Percentiles rank a stretch among this genome's conserved stretches.
Evolutionary conservation across 2,797 vertebrate species (phyloP).

Genomic region (Merluccius polli): DNA sequence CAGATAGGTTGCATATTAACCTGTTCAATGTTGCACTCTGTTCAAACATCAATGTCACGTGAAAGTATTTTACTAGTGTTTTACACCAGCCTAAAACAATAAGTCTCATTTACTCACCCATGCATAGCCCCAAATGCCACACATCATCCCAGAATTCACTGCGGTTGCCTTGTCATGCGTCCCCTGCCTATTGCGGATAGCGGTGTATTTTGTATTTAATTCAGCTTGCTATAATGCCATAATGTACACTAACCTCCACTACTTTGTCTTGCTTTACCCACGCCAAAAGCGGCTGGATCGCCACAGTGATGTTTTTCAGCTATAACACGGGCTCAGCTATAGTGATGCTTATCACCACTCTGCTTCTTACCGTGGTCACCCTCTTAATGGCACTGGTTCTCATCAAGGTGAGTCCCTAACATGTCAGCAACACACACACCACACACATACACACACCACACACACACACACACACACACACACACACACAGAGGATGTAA

Average conservation of each 20-base stretch:
- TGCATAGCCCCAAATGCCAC: no score
- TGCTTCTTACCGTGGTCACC: conserved; percentile 84
- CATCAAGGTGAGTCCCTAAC: conserved; percentile 66
- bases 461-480: background rate
- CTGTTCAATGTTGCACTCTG: background rate
- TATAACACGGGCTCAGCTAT: conserved; percentile 72
- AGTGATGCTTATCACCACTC: conserved; percentile 87
- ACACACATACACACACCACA: no score
- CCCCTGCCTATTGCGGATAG: background rate
- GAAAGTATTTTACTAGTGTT: no score
- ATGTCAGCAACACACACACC: no score
- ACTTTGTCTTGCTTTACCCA: conserved; percentile 54
- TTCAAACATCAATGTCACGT: background rate
- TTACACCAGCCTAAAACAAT: background rate
- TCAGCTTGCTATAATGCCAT: conserved; percentile 28
- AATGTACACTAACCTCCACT: conserved; percentile 54
- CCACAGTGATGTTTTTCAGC: conserved; percentile 71
- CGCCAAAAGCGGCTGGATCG: conserved; percentile 74
- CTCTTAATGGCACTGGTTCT: conserved; percentile 77
- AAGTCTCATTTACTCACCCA: background rate
- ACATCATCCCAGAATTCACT: background rate
- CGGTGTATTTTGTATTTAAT: conserved; percentile 26
- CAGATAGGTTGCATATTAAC: background rate
- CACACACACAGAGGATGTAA: background rate
- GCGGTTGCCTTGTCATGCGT: background rate